A percentile compares a stretch with the other conserved stretches of the same genome.
Evolutionary conservation across 2,113 vertebrate genomes (phyloP).

Genomic region (Aspidoscelis tigris): DNA sequence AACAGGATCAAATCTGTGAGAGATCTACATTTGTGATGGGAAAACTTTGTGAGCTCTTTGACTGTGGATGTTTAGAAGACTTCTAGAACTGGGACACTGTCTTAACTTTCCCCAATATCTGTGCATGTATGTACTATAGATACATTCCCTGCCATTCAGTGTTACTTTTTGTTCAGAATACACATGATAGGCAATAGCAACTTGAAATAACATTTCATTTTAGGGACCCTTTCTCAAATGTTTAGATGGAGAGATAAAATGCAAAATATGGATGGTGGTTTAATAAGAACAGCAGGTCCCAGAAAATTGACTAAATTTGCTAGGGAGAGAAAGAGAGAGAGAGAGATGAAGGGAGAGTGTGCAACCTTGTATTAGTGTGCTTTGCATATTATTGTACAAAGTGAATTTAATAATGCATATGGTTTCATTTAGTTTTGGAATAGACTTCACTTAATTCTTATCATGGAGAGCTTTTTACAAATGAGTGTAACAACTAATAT

Average conservation of each 20-base stretch:
- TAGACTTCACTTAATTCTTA: slow-evolving; percentile 36
- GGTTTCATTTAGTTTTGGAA: slow-evolving; percentile 34
- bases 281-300: background rate
- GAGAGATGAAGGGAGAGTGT: background rate
- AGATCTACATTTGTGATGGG: too few relatives aligned
- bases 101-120: background rate
- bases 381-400: slow-evolving; percentile 9
- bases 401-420: slow-evolving; percentile 25
- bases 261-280: background rate
- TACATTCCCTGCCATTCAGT: background rate
- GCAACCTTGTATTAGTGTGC: slow-evolving; percentile 2
- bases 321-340: background rate
- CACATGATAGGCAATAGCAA: background rate
- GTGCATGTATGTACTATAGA: too few relatives aligned
- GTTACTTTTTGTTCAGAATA: background rate
- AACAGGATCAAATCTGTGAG: too few relatives aligned
- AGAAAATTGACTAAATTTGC: background rate
- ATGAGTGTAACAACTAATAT: slow-evolving; percentile 19
- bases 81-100: too few relatives aligned
- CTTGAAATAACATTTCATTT: background rate
- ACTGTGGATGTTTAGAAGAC: too few relatives aligned
- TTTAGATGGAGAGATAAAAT: background rate
- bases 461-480: slow-evolving; percentile 25
- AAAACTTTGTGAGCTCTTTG: too few relatives aligned
- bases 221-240: too few relatives aligned